phyloP scores from a whole-genome alignment of 2,888 invertebrate species.

The Hyposoter didymator region DNA sequence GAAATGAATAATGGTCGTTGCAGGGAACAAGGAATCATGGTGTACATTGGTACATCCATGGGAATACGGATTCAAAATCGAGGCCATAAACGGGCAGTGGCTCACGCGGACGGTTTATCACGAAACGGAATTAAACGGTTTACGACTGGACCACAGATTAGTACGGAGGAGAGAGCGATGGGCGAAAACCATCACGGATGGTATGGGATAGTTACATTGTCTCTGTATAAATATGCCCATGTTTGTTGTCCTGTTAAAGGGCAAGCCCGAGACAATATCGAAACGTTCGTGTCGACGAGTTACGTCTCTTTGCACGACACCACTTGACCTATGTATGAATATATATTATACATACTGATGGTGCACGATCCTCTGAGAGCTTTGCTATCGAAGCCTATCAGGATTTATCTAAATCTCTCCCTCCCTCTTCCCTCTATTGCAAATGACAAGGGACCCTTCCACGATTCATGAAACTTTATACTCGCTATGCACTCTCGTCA shows the following conservation, averaged over 20 bases:
- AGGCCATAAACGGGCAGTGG: slow-evolving; percentile 77
- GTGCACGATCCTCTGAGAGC: slow-evolving; percentile 4
- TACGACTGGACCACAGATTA: slow-evolving; percentile 84
- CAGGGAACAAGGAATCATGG: slow-evolving; percentile 75
- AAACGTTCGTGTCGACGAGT: neutral
- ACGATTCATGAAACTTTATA: slow-evolving; percentile 64
- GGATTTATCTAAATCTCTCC: slow-evolving; percentile 34
- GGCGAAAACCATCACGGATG: slow-evolving; percentile 46
- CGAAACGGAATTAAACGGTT: slow-evolving; percentile 84
- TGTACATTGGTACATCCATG: slow-evolving; percentile 63
- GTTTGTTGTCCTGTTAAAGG: slow-evolving; percentile 12
- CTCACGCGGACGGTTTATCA: slow-evolving; percentile 81
- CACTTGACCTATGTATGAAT: neutral
- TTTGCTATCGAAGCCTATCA: slow-evolving; percentile 52
- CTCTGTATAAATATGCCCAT: neutral
- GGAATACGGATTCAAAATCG: slow-evolving; percentile 65
- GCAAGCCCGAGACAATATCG: neutral
- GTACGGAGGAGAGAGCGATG: slow-evolving; percentile 80
- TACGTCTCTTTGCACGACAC: neutral
- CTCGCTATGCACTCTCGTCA: slow-evolving; percentile 44
- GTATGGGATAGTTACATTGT: slow-evolving; percentile 10
- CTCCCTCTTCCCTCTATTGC: slow-evolving; percentile 5
- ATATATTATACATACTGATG: neutral
- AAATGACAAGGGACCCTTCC: slow-evolving; percentile 49
- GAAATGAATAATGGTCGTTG: slow-evolving; percentile 81